These are phyloP conservation scores for Petromus typicus DNA, from an alignment of 2,113 vertebrate genomes.

Conservation along the genomic window DNA sequence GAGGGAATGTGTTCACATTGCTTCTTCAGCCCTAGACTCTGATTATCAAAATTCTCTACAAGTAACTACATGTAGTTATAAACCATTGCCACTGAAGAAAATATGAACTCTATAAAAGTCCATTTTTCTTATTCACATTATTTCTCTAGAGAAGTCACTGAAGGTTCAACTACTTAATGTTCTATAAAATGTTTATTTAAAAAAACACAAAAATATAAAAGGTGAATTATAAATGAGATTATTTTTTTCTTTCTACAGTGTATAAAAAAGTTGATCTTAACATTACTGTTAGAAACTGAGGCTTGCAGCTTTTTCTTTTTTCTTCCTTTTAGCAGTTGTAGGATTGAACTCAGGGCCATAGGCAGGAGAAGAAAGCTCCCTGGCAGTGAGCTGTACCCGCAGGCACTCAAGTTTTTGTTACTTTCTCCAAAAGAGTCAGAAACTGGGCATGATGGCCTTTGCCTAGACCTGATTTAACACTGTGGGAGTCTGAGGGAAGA, in stretches of 20 bases:
- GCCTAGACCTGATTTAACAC: not conserved
- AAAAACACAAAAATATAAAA: constrained; percentile 2
- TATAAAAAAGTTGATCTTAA: constrained; percentile 22
- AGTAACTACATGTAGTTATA: not conserved
- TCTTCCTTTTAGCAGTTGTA: not conserved
- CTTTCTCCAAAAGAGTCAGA: not conserved
- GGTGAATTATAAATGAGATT: not conserved
- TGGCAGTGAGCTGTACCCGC: not conserved
- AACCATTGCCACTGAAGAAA: not conserved
- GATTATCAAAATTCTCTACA: not conserved
- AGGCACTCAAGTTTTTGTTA: not conserved
- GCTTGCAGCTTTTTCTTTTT: not conserved
- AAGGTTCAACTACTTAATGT: not conserved
- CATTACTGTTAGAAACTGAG: not conserved
- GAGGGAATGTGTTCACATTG: not conserved
- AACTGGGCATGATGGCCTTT: not conserved
- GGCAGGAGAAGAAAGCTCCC: not conserved
- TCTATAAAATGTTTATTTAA: not conserved
- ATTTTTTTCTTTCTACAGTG: not conserved
- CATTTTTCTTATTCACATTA: not conserved
- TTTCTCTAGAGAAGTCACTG: not conserved
- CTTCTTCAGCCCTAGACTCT: not conserved
- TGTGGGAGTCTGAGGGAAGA: not conserved
- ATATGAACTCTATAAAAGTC: not conserved
- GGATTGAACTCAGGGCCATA: not conserved